Percentiles rank a stretch among this genome's conserved stretches.
These are phyloP conservation scores for Meandrusa payeni DNA, from an alignment of 2,888 invertebrate genomes.

Conservation along the genomic window DNA sequence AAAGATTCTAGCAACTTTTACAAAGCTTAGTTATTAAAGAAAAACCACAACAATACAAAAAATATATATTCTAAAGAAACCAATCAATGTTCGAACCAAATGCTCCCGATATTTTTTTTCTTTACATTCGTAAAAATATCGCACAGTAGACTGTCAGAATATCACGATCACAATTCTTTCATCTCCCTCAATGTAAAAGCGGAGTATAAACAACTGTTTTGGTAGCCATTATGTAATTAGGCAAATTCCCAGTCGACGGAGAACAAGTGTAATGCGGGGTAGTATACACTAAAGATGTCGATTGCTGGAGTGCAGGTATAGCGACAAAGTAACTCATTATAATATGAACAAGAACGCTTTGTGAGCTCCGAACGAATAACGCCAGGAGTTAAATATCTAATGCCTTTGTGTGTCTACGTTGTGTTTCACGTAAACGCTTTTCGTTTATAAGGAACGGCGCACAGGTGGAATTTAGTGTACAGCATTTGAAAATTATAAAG, in stretches of 20 bases:
- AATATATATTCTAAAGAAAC: too few relatives aligned
- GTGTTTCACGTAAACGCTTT: constrained; percentile 34
- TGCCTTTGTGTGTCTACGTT: constrained; percentile 37
- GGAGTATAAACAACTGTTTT: constrained; percentile 9
- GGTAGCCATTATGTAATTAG: constrained; percentile 32
- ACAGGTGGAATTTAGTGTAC: constrained; percentile 12
- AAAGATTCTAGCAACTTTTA: too few relatives aligned
- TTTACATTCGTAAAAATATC: background rate
- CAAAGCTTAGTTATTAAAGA: too few relatives aligned
- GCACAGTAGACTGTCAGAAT: background rate
- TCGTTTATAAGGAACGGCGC: constrained; percentile 18
- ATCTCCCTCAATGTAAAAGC: background rate
- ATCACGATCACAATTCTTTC: background rate
- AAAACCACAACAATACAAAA: too few relatives aligned
- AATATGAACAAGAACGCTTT: constrained; percentile 60
- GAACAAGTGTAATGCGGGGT: constrained; percentile 24
- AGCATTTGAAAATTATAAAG: constrained; percentile 8
- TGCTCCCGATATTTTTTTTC: background rate
- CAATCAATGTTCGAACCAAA: background rate
- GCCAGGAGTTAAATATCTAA: constrained; percentile 47
- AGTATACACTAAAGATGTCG: constrained; percentile 29
- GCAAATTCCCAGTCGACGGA: constrained; percentile 35
- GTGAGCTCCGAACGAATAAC: constrained; percentile 48
- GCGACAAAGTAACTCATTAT: constrained; percentile 62
- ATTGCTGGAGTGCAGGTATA: constrained; percentile 39